Evolutionary conservation across 2,888 invertebrate genomes (phyloP).

Genomic region (Drosophila ezoana): DNA sequence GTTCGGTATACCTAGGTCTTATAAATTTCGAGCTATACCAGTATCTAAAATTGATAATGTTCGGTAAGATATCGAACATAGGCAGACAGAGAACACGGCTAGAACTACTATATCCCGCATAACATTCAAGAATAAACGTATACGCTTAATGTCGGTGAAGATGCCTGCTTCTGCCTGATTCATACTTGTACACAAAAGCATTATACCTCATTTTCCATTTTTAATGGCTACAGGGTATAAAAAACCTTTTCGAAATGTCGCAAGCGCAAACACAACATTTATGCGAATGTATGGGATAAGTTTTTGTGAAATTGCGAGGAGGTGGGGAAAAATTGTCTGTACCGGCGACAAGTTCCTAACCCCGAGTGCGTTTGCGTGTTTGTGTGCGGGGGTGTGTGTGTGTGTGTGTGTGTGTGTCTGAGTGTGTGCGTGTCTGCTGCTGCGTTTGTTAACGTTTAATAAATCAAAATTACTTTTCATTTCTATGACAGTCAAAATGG

Average conservation of each 20-base stretch:
- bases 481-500: slow-evolving; percentile 75
- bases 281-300: slow-evolving; percentile 44
- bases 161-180: no score
- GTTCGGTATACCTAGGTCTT: no score
- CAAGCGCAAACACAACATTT: slow-evolving; percentile 60
- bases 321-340: slow-evolving; percentile 7
- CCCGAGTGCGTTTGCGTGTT: neutral
- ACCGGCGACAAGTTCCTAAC: neutral
- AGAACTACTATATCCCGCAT: no score
- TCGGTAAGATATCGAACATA: no score
- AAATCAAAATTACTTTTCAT: slow-evolving; percentile 83
- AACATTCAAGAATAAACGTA: no score
- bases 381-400: neutral
- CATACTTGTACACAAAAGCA: no score
- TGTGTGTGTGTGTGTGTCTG: neutral
- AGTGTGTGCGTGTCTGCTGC: slow-evolving; percentile 13
- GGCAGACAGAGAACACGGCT: no score
- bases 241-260: slow-evolving; percentile 43
- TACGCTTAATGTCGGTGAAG: no score
- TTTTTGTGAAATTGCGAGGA: slow-evolving; percentile 4
- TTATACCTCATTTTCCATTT: no score
- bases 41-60: no score
- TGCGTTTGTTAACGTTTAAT: slow-evolving; percentile 71
- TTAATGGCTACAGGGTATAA: no score
- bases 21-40: no score